Base-by-base conservation (phyloP, 2,888 invertebrate genomes). In the Tenthredo distinguenda region DNA sequence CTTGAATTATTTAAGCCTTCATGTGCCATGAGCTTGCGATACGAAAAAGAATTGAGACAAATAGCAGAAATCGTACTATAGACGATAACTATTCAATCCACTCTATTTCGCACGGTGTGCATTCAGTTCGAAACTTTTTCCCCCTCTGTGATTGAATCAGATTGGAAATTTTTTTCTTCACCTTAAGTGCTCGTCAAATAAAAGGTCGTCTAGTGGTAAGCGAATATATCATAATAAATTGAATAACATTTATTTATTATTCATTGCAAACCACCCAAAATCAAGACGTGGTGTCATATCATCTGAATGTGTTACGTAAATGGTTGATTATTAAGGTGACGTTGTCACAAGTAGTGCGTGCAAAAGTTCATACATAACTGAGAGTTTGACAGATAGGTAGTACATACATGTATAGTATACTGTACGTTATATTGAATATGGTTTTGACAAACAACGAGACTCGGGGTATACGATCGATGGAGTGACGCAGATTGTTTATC, bases 401-500 rank as follows among this genome's bases (percentile, higher is more conserved):
- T 2, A 31, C 7, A 50, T 47, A 76, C 4, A 76, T 26, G 74
- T n/a, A n/a, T n/a, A n/a, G 26, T 43, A 31, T 12, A 34, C 55
- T 50, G 50, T 18, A 15, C 31, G 47, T 50, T 26, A 40, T 50
- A 40, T 55, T 26, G n/a, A 26, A 58, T 40, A 62, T 40, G n/a
- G 62, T 58, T 62, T 26, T 15, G 40, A 62, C 81, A 26, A 37
- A 58, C 34, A 40, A 62, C 26, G 62, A 58, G 81, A 37, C 21
- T 58, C 40, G 37, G 37, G 9, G 10, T n/a, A 18, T 34, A 37
- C n/a, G 76, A 76, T 58, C 47, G n/a, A 43, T 62, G 21, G 65
- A 81, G 37, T 62, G 18, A 26, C 81, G 83, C 68, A 43, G 83
- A 83, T 83, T 83, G 83, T 68, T 83, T 83, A 83, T 83, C 83